phyloP scores from a whole-genome alignment of 64 coral and sea anemone genomes.

The Montipora capricornis region DNA sequence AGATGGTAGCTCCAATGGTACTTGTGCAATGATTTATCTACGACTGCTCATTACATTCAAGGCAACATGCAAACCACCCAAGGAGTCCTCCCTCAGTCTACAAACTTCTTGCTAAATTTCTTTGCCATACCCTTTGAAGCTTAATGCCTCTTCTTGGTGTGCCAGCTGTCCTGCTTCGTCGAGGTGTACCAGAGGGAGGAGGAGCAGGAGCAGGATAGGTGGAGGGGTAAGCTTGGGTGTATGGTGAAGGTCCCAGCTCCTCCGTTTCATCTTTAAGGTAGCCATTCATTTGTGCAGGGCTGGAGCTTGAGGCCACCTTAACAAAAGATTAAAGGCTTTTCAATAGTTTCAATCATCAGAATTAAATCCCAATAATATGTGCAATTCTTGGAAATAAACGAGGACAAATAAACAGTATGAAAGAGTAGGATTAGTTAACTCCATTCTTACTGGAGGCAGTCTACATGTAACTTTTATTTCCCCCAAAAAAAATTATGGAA shows the following conservation, averaged over 20 bases:
- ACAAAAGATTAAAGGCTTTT: background rate
- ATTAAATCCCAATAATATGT: too few relatives aligned
- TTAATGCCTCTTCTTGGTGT: slow-evolving; percentile 70
- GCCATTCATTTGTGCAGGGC: background rate
- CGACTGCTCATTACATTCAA: too few relatives aligned
- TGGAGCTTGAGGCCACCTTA: slow-evolving; percentile 30
- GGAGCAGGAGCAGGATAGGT: slow-evolving; percentile 88
- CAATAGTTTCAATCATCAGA: too few relatives aligned
- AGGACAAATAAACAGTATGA: too few relatives aligned
- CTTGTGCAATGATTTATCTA: too few relatives aligned
- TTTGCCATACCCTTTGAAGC: slow-evolving; percentile 42
- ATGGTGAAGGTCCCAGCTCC: slow-evolving; percentile 62
- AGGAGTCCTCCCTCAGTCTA: background rate
- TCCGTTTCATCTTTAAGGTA: slow-evolving; percentile 86
- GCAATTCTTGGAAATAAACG: too few relatives aligned
- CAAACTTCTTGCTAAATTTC: background rate
- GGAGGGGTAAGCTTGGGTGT: slow-evolving; percentile 65
- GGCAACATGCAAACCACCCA: too few relatives aligned
- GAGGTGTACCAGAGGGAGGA: slow-evolving; percentile 68
- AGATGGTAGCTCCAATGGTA: too few relatives aligned
- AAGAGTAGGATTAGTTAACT: too few relatives aligned
- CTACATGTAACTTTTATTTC: too few relatives aligned
- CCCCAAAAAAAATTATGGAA: too few relatives aligned
- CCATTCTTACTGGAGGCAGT: too few relatives aligned
- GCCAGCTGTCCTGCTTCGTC: slow-evolving; percentile 34